Conservation (phyloP, 2,888 invertebrate species). For the Papilio gigon region DNA sequence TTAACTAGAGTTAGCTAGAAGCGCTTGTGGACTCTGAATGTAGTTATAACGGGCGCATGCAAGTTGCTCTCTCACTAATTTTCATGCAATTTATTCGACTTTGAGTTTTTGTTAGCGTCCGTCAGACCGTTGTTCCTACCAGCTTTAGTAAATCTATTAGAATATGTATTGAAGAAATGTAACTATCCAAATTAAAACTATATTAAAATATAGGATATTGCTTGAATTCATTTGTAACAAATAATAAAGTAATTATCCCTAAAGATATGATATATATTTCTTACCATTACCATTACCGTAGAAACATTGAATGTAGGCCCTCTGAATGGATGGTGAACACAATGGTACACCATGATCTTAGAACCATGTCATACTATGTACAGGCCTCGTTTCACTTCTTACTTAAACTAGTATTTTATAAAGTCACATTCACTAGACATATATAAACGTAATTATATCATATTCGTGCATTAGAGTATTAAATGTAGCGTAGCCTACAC, state of each 20-base stretch:
- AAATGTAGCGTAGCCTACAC: slow-evolving; percentile 58
- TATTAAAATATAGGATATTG: too few relatives aligned
- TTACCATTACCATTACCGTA: too few relatives aligned
- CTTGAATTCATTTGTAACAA: too few relatives aligned
- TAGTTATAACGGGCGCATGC: background rate
- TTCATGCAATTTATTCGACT: slow-evolving; percentile 26
- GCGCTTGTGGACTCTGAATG: background rate
- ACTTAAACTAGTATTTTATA: background rate
- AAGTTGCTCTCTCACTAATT: slow-evolving; percentile 17
- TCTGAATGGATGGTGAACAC: too few relatives aligned
- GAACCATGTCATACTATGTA: background rate
- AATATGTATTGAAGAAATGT: background rate
- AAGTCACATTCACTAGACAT: background rate
- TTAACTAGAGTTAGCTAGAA: background rate
- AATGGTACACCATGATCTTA: background rate
- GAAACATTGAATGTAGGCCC: too few relatives aligned
- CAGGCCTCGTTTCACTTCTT: background rate
- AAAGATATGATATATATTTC: too few relatives aligned
- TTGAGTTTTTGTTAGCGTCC: slow-evolving; percentile 21
- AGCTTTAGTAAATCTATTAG: background rate
- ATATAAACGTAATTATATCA: slow-evolving; percentile 38
- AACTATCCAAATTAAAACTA: too few relatives aligned
- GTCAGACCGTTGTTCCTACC: background rate
- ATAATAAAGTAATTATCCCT: too few relatives aligned
- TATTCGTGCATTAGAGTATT: slow-evolving; percentile 61